Percentiles rank a stretch among this genome's conserved stretches.
These are phyloP conservation scores for Chymomyza fuscimana DNA, from an alignment of 2,888 invertebrate genomes.

Conservation along the genomic window DNA sequence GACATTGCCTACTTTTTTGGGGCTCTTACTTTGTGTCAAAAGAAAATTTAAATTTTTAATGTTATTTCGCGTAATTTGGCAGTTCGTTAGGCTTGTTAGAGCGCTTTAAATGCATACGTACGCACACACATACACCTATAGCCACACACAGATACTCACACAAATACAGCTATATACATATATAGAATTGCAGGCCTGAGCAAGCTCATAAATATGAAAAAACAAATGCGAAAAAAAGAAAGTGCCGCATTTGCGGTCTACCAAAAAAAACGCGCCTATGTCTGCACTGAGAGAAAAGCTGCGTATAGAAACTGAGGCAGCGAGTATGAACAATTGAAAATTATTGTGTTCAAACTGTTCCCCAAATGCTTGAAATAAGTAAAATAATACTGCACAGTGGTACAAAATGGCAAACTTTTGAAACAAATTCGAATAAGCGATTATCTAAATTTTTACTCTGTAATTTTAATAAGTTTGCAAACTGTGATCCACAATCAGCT, in stretches of 20 bases:
- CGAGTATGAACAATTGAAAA: no score
- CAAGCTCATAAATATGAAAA: constrained; percentile 59
- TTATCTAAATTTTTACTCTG: no score
- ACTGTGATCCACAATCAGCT: no score
- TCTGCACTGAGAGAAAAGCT: no score
- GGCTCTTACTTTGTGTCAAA: constrained; percentile 55
- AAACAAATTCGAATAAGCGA: no score
- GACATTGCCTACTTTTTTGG: constrained; percentile 53
- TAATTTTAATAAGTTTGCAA: no score
- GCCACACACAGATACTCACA: constrained; percentile 30
- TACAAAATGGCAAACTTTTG: no score
- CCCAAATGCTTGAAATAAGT: no score
- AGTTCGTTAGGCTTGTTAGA: constrained; percentile 71
- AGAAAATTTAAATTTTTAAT: constrained; percentile 71
- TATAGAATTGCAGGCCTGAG: constrained; percentile 24
- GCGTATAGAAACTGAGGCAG: no score
- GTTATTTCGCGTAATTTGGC: constrained; percentile 74
- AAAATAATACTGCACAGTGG: no score
- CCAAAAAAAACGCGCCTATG: constrained; percentile 5
- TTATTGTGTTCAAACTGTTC: no score
- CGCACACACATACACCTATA: constrained; percentile 19
- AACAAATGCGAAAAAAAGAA: constrained; percentile 27
- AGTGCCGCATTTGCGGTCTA: constrained; percentile 61
- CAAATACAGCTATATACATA: constrained; percentile 5
- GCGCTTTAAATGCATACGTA: constrained; percentile 34